Percentiles rank a stretch among this genome's conserved stretches.
Evolutionary conservation across 1,140 invertebrate genomes (phyloP).

Genomic region (Eueides isabella): DNA sequence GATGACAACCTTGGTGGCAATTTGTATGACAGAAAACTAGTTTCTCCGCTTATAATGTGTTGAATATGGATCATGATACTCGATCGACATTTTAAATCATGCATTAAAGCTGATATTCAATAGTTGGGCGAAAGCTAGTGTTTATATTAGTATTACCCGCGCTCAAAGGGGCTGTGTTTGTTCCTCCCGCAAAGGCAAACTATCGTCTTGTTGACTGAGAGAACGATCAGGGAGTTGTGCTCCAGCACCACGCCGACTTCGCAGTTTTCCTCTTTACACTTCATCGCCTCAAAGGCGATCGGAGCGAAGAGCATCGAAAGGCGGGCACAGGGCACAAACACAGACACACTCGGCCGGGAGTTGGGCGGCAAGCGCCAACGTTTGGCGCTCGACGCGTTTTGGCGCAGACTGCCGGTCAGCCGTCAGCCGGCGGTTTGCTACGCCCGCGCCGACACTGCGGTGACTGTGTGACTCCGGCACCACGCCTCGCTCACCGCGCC

Average conservation of each 20-base stretch:
- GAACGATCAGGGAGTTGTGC: conserved; percentile 79
- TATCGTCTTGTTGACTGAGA: conserved; percentile 79
- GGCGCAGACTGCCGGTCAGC: conserved; percentile 69
- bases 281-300: conserved; percentile 79
- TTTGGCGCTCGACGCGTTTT: conserved; percentile 62
- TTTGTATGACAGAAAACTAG: conserved; percentile 61
- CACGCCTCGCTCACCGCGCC: too few relatives aligned
- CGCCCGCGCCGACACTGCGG: conserved; percentile 60
- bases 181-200: conserved; percentile 79
- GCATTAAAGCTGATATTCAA: neutral
- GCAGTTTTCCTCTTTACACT: conserved; percentile 82
- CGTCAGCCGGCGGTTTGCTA: conserved; percentile 57
- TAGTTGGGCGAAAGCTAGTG: neutral
- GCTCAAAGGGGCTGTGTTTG: conserved; percentile 75
- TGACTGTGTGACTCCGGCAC: conserved; percentile 67
- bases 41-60: conserved; percentile 45
- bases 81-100: neutral
- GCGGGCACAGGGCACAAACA: conserved; percentile 65
- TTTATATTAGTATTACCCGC: conserved; percentile 65
- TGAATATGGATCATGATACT: conserved; percentile 26
- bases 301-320: conserved; percentile 79
- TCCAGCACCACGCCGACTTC: conserved; percentile 80
- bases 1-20: conserved; percentile 64
- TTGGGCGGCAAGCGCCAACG: conserved; percentile 54
- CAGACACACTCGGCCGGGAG: conserved; percentile 56